These are phyloP conservation scores for Rhinoptilus africanus DNA, from an alignment of 2,113 vertebrate species.

Conservation along the genomic window DNA sequence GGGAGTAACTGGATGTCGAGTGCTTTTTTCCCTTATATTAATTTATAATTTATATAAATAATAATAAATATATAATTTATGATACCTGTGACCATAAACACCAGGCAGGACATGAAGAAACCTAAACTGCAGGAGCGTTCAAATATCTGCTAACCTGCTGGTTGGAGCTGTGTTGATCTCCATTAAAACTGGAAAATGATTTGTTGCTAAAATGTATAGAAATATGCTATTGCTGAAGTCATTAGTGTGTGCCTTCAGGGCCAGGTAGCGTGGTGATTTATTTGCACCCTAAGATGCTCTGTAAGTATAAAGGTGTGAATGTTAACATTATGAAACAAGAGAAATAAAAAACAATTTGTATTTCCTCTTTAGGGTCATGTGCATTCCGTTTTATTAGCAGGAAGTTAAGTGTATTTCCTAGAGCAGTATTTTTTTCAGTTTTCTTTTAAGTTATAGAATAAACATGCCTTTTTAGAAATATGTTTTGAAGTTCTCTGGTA, in stretches of 20 bases:
- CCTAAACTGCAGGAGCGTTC: not conserved
- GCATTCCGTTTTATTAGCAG: not conserved
- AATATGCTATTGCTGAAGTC: not conserved
- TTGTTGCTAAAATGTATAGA: not conserved
- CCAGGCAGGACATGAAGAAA: not conserved
- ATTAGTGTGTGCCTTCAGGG: not conserved
- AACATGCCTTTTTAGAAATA: rapidly evolving
- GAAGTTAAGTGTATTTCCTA: not conserved
- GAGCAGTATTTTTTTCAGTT: not conserved
- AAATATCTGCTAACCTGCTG: not conserved
- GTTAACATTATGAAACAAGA: not conserved
- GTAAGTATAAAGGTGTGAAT: not conserved
- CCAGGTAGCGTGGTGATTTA: not conserved
- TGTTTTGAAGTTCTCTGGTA: not conserved
- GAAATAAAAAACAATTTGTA: not conserved
- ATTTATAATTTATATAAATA: not conserved
- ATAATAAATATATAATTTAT: too few relatives aligned
- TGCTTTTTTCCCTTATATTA: not conserved
- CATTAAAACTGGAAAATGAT: not conserved
- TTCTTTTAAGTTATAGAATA: not conserved
- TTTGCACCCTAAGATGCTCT: not conserved
- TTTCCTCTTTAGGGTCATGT: not conserved
- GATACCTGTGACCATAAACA: not conserved
- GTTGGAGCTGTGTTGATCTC: not conserved
- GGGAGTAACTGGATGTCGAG: not conserved